These are phyloP conservation scores for Ictidomys tridecemlineatus DNA, from an alignment of 2,113 vertebrate genomes.

Conservation along the genomic window DNA sequence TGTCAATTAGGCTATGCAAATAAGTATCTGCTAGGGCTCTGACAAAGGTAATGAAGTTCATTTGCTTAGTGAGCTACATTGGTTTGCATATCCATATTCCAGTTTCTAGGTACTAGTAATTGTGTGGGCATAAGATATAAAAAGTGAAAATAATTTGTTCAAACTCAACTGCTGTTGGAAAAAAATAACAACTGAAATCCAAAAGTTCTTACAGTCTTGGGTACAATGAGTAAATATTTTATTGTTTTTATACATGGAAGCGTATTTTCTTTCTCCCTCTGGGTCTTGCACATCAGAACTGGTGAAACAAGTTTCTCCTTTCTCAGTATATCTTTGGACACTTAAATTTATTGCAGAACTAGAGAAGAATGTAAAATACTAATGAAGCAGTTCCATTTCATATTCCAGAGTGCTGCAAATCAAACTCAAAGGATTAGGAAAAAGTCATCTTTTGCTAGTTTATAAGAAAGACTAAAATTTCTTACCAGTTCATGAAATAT, in stretches of 20 bases:
- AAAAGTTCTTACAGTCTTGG: background rate
- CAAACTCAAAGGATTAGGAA: background rate
- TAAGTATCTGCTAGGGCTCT: background rate
- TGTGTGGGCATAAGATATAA: background rate
- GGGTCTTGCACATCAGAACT: background rate
- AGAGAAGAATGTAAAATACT: background rate
- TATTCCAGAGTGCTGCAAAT: background rate
- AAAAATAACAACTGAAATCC: background rate
- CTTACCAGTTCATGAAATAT: slow-evolving; percentile 16
- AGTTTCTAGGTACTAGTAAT: background rate
- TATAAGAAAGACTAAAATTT: slow-evolving; percentile 30
- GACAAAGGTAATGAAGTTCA: background rate
- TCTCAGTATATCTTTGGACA: background rate
- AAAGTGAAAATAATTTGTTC: background rate
- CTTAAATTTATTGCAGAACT: slow-evolving; percentile 4
- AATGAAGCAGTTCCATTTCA: background rate
- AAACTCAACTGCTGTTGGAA: background rate
- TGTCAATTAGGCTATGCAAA: background rate
- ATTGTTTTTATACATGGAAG: background rate
- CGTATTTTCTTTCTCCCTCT: background rate
- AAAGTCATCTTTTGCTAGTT: background rate
- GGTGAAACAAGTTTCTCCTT: background rate
- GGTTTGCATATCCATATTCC: background rate
- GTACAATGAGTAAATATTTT: background rate
- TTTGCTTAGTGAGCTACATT: background rate